phyloP scores from a whole-genome alignment of 2,113 vertebrate genomes.

The Shinisaurus crocodilurus region DNA sequence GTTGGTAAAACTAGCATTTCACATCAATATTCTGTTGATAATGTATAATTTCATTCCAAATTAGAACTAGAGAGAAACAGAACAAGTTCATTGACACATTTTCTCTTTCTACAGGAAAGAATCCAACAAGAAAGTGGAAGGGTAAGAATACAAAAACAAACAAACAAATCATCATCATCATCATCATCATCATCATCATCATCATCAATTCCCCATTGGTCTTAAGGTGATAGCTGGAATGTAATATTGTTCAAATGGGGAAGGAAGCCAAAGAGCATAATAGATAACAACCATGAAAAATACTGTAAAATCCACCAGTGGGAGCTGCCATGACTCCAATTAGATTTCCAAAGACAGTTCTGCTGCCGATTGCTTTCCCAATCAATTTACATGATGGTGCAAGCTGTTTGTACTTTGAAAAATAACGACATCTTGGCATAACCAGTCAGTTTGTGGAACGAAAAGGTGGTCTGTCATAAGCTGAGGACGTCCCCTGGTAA shows the following conservation, averaged over 20 bases:
- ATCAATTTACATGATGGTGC: constrained; percentile 2
- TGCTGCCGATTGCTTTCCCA: neutral
- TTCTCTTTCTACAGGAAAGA: neutral
- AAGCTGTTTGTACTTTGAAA: neutral
- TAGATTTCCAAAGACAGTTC: neutral
- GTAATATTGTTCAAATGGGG: neutral
- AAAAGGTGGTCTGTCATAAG: fast-evolving
- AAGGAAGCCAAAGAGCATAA: neutral
- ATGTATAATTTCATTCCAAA: neutral
- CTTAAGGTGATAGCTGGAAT: neutral
- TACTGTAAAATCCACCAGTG: neutral
- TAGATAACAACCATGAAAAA: constrained; percentile 6
- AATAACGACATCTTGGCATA: neutral
- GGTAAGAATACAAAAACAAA: neutral
- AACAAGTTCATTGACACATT: neutral
- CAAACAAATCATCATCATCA: too few species aligned
- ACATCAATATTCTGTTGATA: too few species aligned
- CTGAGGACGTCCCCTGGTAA: neutral
- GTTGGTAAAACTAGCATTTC: neutral
- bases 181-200: too few species aligned
- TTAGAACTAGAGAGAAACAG: neutral
- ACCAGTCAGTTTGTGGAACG: neutral
- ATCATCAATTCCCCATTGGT: constrained; percentile 33
- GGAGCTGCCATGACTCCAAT: neutral
- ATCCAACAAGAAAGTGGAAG: neutral